phyloP scores from a whole-genome alignment of 2,113 vertebrate genomes.

The pig (Sus scrofa) region DNA sequence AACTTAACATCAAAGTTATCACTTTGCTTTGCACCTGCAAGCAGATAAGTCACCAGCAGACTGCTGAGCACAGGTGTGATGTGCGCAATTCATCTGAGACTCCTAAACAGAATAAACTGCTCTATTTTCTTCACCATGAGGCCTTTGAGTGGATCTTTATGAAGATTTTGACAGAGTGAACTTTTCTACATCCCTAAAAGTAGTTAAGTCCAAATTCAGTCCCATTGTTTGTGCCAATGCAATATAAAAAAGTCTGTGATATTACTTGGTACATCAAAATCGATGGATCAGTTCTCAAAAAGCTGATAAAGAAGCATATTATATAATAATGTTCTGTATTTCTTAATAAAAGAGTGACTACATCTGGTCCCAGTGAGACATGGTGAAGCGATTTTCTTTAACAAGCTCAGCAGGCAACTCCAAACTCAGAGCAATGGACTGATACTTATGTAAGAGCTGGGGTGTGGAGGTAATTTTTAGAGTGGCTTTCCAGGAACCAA shows the following conservation, averaged over 20 bases:
- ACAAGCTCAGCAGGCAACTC: background rate
- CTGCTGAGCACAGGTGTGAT: slow-evolving; percentile 73
- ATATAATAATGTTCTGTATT: background rate
- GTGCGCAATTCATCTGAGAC: slow-evolving; percentile 67
- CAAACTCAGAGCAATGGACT: background rate
- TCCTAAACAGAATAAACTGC: slow-evolving; percentile 50
- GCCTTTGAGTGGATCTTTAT: slow-evolving; percentile 26
- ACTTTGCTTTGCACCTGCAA: slow-evolving; percentile 70
- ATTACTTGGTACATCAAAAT: slow-evolving; percentile 17
- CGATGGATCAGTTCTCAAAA: slow-evolving; percentile 28
- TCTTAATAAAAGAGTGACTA: slow-evolving; percentile 48
- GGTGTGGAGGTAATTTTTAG: background rate
- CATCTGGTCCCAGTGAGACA: slow-evolving; percentile 5
- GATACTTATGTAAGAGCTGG: background rate
- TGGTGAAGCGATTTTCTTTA: slow-evolving; percentile 51
- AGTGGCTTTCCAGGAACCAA: background rate
- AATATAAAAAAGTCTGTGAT: background rate
- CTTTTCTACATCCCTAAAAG: slow-evolving; percentile 37
- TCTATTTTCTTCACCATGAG: slow-evolving; percentile 52
- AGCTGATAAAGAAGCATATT: background rate
- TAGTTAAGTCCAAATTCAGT: background rate
- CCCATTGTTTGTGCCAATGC: background rate
- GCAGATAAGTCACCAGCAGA: slow-evolving; percentile 57
- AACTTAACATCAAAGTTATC: slow-evolving; percentile 67
- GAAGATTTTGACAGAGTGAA: slow-evolving; percentile 26